Evolutionary conservation across 2,797 vertebrate species (phyloP).

Genomic region (Tiaroga cobitis): DNA sequence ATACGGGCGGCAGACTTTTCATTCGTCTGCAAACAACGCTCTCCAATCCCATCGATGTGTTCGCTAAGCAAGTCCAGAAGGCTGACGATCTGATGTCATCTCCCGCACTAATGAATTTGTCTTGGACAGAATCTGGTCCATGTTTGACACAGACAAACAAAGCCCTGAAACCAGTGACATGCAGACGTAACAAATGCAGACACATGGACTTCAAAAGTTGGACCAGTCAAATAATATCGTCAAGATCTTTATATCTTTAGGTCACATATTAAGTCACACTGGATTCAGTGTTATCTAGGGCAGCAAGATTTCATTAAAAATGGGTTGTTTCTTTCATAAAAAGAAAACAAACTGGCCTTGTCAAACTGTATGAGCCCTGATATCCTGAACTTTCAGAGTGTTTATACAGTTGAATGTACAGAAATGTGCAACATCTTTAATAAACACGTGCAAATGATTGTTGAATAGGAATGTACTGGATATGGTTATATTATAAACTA

Average conservation of each 20-base stretch:
- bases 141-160: constrained; percentile 64
- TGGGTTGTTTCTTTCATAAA: constrained; percentile 3
- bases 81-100: constrained; percentile 73
- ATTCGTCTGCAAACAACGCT: constrained; percentile 70
- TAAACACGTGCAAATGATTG: constrained; percentile 11
- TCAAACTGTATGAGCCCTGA: background rate
- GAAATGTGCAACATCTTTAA: constrained; percentile 40
- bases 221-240: constrained; percentile 41
- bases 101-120: constrained; percentile 70
- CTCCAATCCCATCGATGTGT: constrained; percentile 68
- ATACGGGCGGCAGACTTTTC: constrained; percentile 60
- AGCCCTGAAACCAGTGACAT: constrained; percentile 27
- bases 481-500: background rate
- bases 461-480: background rate
- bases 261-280: constrained; percentile 35
- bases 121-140: constrained; percentile 67
- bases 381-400: constrained; percentile 43
- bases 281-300: background rate
- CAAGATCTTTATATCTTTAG: constrained; percentile 41
- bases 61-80: constrained; percentile 67
- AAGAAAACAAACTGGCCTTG: constrained; percentile 12
- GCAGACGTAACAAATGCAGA: constrained; percentile 50
- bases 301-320: constrained; percentile 25
- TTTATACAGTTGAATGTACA: constrained; percentile 38
- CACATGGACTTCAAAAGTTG: constrained; percentile 42